These are phyloP conservation scores for Anableps anableps DNA, from an alignment of 2,797 vertebrate species.

Conservation along the genomic window DNA sequence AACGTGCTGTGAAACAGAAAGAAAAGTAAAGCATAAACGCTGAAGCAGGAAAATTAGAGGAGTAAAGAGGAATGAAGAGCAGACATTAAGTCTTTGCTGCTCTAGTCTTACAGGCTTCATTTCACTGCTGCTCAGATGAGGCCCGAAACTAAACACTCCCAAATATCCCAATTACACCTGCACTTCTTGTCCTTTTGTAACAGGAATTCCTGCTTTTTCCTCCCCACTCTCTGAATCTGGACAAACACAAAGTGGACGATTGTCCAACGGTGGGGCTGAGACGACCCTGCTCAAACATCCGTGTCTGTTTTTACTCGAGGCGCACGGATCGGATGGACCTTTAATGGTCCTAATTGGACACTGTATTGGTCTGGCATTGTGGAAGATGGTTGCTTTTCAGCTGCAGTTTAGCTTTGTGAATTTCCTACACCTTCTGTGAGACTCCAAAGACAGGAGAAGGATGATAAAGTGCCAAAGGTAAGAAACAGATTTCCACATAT, in stretches of 20 bases:
- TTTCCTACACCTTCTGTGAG: not conserved
- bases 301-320: constrained; percentile 77
- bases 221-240: constrained; percentile 28
- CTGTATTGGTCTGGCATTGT: constrained; percentile 57
- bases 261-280: constrained; percentile 66
- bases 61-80: not conserved
- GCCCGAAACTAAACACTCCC: constrained; percentile 87
- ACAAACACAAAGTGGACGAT: constrained; percentile 85
- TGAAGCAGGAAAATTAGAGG: constrained; percentile 6
- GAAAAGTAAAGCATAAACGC: not conserved
- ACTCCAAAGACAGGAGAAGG: not conserved
- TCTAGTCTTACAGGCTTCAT: constrained; percentile 90
- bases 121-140: constrained; percentile 85
- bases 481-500: not conserved
- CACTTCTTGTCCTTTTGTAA: constrained; percentile 92
- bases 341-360: constrained; percentile 72
- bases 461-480: not conserved
- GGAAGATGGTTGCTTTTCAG: constrained; percentile 41
- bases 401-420: constrained; percentile 23
- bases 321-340: constrained; percentile 64
- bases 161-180: constrained; percentile 96
- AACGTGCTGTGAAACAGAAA: constrained; percentile 18
- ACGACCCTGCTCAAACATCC: constrained; percentile 74
- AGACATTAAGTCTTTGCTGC: constrained; percentile 69
- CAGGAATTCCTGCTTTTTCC: constrained; percentile 73